phyloP scores from a whole-genome alignment of 2,888 invertebrate species.

The Patella caerulea region DNA sequence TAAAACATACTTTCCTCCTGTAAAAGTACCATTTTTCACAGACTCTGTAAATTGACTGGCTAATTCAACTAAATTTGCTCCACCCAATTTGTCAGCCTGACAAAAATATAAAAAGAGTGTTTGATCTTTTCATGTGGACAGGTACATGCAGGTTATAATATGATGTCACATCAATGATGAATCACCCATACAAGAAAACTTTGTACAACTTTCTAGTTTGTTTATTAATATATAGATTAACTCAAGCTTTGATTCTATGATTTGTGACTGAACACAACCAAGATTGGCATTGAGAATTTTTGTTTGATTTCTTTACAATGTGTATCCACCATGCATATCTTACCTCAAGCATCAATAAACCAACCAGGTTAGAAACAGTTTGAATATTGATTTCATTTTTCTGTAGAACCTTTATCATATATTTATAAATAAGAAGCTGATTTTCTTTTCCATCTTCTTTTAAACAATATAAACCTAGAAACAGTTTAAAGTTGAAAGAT shows the following conservation, averaged over 20 bases:
- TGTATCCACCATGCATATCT: neutral
- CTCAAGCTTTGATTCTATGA: too few relatives aligned
- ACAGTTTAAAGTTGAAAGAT: neutral
- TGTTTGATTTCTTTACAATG: too few relatives aligned
- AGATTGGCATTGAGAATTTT: too few relatives aligned
- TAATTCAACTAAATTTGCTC: constrained; percentile 55
- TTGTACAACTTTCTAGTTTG: too few relatives aligned
- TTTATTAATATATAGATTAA: too few relatives aligned
- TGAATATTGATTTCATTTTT: constrained; percentile 62
- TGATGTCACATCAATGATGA: too few relatives aligned
- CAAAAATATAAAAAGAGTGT: constrained; percentile 29
- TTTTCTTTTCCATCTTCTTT: constrained; percentile 33
- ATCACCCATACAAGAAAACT: too few relatives aligned
- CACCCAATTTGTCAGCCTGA: constrained; percentile 56
- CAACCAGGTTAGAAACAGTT: constrained; percentile 59
- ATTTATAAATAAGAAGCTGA: constrained; percentile 52
- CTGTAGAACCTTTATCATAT: constrained; percentile 59
- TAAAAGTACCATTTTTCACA: constrained; percentile 57
- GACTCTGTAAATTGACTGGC: constrained; percentile 57
- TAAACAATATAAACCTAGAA: constrained; percentile 41
- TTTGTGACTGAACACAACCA: too few relatives aligned
- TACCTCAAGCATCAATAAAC: constrained; percentile 65
- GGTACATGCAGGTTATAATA: too few relatives aligned
- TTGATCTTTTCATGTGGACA: too few relatives aligned
- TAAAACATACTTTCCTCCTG: constrained; percentile 59